Percentiles rank a stretch among this genome's conserved stretches.
phyloP scores from a whole-genome alignment of 2,113 vertebrate genomes.

The Tragelaphus strepsiceros region DNA sequence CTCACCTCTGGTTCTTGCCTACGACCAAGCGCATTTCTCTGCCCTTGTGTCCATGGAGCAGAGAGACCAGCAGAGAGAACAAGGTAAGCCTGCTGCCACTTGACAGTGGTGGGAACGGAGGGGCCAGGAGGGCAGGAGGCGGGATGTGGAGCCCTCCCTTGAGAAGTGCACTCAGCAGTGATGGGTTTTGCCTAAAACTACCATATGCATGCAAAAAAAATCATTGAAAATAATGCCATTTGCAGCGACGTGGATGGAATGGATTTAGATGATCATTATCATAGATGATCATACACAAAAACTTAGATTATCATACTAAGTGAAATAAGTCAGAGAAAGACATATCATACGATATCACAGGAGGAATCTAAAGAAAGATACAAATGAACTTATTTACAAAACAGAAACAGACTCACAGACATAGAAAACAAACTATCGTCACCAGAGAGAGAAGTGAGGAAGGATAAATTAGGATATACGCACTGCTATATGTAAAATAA shows the following conservation, averaged over 20 bases:
- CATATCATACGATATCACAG: background rate
- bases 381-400: background rate
- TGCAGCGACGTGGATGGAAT: background rate
- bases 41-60: slow-evolving; percentile 99
- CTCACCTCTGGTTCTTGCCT: slow-evolving; percentile 96
- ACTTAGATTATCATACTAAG: background rate
- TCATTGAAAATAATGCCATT: background rate
- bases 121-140: background rate
- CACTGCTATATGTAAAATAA: background rate
- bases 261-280: background rate
- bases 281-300: background rate
- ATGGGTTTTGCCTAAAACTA: background rate
- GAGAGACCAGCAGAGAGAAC: slow-evolving; percentile 96
- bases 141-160: background rate
- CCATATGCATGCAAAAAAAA: background rate
- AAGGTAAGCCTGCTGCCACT: slow-evolving; percentile 82
- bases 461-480: background rate
- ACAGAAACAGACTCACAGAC: background rate
- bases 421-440: background rate
- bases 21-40: slow-evolving; percentile 99
- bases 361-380: background rate
- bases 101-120: background rate
- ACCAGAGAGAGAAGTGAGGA: background rate
- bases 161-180: background rate
- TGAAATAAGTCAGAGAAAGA: background rate